Evolutionary conservation across 2,113 vertebrate species (phyloP), one percentile per base, ranked within the genome.

Genomic region (Merops nubicus): DNA sequence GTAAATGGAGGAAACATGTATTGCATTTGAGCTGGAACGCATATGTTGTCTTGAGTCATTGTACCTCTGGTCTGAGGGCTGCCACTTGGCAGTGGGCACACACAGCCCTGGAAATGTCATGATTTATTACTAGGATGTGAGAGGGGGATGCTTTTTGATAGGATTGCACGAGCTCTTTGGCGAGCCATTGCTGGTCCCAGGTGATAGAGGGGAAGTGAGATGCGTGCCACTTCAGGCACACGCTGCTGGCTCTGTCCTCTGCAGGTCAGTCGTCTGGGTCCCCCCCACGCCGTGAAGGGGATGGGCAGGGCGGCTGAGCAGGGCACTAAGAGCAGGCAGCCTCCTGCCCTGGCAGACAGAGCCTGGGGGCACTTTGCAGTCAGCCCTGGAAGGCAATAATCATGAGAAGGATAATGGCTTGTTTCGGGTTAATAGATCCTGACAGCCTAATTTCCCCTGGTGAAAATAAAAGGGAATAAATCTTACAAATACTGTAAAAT

Each of bases 401-500:
- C 91, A 95, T 95, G 93, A 95, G 93, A 89, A 51, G 95, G 96
- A 97, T 97, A 97, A 97, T 97, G 97, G 94, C 89, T 95, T 97
- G 69, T 91, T 96, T 95, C 3, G 36, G 96, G 93, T 96, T 97
- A 97, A 97, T 97, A 96, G 96, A 95, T 96, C 95, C 90, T 97
- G 96, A 95, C 96, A 96, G 89, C 63, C 89, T 97, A 96, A 97
- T 97, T 97, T 97, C 97, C 97, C 96, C 87, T 91, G 94, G 96
- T 96, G 93, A 95, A 97, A 97, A 96, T 97, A 96, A 96, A 96
- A 96, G 93, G 82, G 88, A 95, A 96, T 97, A 97, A 96, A 97
- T 97, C 96, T 97, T 85, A 93, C 40, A 95, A 95, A 95, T 96
- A 97, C 95, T 97, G 97, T 95, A 97, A 97, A 97, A 97, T 97